Conservation (phyloP, 2,113 vertebrate genomes). For the Phalacrocorax aristotelis region DNA sequence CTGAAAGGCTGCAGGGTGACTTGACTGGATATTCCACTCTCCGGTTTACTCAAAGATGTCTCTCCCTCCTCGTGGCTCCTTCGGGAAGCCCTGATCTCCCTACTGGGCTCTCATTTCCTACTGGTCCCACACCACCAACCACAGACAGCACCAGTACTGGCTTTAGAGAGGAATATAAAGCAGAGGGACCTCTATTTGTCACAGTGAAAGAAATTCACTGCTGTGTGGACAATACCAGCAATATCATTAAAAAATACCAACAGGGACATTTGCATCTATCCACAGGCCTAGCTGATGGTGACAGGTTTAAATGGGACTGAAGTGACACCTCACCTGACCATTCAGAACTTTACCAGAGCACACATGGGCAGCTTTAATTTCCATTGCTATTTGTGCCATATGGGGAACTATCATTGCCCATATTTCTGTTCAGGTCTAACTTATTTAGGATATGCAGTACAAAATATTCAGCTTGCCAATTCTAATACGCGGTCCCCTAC, state of each 20-base stretch:
- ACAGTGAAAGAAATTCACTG: background rate
- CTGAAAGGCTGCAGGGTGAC: background rate
- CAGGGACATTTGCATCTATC: background rate
- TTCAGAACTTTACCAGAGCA: background rate
- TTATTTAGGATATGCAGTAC: slow-evolving; percentile 54
- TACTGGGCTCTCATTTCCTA: background rate
- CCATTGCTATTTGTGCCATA: background rate
- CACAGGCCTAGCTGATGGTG: background rate
- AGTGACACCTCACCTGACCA: background rate
- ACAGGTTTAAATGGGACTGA: background rate
- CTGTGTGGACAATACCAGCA: background rate
- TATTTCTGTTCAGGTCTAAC: slow-evolving; percentile 34
- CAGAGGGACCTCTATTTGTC: background rate
- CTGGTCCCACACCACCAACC: background rate
- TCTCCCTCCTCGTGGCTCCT: background rate
- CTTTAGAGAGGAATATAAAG: background rate
- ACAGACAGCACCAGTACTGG: background rate
- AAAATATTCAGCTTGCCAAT: slow-evolving; percentile 63
- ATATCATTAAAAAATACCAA: background rate
- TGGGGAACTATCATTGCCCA: background rate
- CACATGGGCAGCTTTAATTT: background rate
- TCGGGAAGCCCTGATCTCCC: background rate
- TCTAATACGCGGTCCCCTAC: slow-evolving; percentile 59
- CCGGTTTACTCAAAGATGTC: background rate
- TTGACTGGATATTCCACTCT: background rate